These are phyloP conservation scores for Orycteropus afer DNA, from an alignment of 2,113 vertebrate genomes.

Conservation along the genomic window DNA sequence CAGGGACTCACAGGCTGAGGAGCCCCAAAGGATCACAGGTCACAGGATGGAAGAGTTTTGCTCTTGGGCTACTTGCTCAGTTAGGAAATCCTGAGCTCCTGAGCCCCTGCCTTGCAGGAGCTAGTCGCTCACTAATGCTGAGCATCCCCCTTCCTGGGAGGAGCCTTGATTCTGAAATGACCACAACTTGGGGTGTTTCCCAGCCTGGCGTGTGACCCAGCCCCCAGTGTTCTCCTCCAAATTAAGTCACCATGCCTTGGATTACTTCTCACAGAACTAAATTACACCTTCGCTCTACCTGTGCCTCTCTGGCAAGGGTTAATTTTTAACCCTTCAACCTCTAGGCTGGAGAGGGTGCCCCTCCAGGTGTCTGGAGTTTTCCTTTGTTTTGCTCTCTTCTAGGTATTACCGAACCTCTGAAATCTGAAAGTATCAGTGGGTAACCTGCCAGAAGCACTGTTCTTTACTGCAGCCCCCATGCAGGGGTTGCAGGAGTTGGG, in stretches of 20 bases:
- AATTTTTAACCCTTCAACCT: background rate
- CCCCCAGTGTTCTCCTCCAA: background rate
- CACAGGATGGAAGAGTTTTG: background rate
- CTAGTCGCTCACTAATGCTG: background rate
- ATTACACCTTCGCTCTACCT: background rate
- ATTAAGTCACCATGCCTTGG: background rate
- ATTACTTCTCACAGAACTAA: conserved; percentile 10
- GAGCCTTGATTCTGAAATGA: background rate
- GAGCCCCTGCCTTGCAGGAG: background rate
- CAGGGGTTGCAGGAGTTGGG: background rate
- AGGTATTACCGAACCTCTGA: background rate
- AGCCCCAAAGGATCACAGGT: background rate
- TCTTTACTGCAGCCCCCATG: background rate
- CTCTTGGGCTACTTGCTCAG: background rate
- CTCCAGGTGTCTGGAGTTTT: background rate
- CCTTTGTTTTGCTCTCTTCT: background rate
- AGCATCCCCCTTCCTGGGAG: background rate
- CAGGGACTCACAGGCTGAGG: background rate
- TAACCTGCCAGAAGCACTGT: background rate
- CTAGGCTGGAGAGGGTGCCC: background rate
- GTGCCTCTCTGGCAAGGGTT: background rate
- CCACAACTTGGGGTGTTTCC: background rate
- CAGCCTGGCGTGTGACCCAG: background rate
- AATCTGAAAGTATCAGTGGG: background rate
- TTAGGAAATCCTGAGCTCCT: background rate